Evolutionary conservation across 30 jellyfish, hydroid and myxozoan genomes (phyloP), one percentile per base, ranked within the genome.

Genomic region (Mastigias papua): DNA sequence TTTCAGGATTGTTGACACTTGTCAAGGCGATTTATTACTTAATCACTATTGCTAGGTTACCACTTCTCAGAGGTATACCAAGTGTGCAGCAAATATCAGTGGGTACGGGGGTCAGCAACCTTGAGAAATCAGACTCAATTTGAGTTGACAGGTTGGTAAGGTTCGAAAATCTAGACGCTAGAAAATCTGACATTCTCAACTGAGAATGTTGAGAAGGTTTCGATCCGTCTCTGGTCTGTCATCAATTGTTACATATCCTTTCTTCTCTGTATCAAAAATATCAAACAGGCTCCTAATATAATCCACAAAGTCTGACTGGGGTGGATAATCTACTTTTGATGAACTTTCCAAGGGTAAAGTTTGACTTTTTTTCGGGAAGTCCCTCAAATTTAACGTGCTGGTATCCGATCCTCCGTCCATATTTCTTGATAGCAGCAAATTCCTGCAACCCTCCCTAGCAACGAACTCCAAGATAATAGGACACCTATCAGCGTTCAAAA

Each of bases 161-260:
- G n/a, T n/a, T n/a, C n/a, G n/a, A n/a, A n/a, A n/a, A n/a, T n/a
- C n/a, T n/a, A n/a, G n/a, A n/a, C n/a, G n/a, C n/a, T n/a, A n/a
- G n/a, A n/a, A n/a, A n/a, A n/a, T n/a, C n/a, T n/a, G n/a, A n/a
- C n/a, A n/a, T n/a, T n/a, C n/a, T n/a, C n/a, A n/a, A n/a, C n/a
- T n/a, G n/a, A n/a, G n/a, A n/a, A n/a, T n/a, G n/a, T n/a, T n/a
- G n/a, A n/a, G n/a, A n/a, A n/a, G n/a, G n/a, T n/a, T n/a, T n/a
- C n/a, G n/a, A n/a, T n/a, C n/a, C n/a, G n/a, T n/a, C n/a, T n/a
- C n/a, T n/a, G n/a, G n/a, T n/a, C n/a, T n/a, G n/a, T n/a, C n/a
- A n/a, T n/a, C 79, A 1, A 87, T 15, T 9, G 90, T 50, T 29
- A 87, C 90, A 67, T 65, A 87, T 7, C 96, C 96, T 33, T 87